These are phyloP conservation scores for Drosophila lacicola DNA, from an alignment of 2,888 invertebrate species.

Conservation along the genomic window DNA sequence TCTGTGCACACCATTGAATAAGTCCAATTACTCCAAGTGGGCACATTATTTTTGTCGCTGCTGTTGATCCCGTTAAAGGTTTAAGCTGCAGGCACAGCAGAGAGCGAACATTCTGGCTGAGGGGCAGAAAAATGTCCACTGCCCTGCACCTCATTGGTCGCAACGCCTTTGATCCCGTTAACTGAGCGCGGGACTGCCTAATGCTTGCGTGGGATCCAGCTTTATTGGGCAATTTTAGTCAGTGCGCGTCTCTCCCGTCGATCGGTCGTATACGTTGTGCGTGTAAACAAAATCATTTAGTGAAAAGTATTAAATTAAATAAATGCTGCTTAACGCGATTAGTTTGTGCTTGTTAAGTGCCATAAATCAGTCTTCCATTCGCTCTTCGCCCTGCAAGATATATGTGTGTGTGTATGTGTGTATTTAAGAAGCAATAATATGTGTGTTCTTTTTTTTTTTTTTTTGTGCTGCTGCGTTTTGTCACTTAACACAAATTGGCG, in stretches of 20 bases:
- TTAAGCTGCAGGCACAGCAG: not conserved
- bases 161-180: slow-evolving; percentile 6
- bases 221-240: not conserved
- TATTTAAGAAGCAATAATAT: no score
- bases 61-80: not conserved
- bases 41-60: not conserved
- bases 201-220: slow-evolving; percentile 1
- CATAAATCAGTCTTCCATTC: no score
- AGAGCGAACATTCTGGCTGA: not conserved
- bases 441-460: no score
- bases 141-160: not conserved
- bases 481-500: not conserved
- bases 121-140: no score
- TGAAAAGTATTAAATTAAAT: no score
- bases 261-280: not conserved
- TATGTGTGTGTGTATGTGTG: no score
- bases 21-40: not conserved
- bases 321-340: no score
- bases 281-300: not conserved
- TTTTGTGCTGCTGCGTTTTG: not conserved
- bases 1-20: no score
- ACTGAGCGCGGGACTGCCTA: not conserved
- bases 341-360: no score
- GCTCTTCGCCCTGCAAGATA: no score
- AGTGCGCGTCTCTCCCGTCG: not conserved